These are phyloP conservation scores for Acanthiza pusilla DNA, from an alignment of 2,797 vertebrate genomes.

Conservation along the genomic window DNA sequence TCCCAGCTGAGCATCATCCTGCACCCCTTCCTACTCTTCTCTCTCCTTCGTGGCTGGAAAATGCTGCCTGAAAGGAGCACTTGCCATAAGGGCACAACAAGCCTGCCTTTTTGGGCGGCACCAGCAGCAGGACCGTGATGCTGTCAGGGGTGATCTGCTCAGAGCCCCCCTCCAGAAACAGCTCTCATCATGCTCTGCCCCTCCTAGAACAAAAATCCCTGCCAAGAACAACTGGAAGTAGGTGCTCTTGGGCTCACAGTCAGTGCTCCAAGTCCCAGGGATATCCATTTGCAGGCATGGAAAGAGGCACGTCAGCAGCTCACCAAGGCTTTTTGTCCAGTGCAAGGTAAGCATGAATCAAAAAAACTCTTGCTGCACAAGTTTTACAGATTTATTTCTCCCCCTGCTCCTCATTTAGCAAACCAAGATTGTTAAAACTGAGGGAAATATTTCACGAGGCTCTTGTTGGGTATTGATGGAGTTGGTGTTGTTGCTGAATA, in stretches of 20 bases:
- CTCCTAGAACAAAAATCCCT: neutral
- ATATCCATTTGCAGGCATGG: neutral
- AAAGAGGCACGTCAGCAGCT: neutral
- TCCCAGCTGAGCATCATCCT: neutral
- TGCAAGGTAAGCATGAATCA: conserved; percentile 1
- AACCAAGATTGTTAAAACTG: conserved; percentile 24
- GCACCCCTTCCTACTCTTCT: neutral
- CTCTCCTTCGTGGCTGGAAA: neutral
- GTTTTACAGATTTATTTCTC: conserved; percentile 27
- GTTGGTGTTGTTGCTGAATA: neutral
- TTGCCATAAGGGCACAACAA: neutral
- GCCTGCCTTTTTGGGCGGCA: accelerated
- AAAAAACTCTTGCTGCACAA: neutral
- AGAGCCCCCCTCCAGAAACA: neutral
- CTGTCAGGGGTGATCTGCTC: neutral
- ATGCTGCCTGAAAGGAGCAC: neutral
- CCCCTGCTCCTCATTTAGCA: conserved; percentile 27
- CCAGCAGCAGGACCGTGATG: neutral
- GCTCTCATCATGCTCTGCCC: neutral
- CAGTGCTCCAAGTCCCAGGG: neutral
- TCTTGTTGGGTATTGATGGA: neutral
- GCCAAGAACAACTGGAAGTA: neutral
- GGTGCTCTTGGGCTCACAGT: neutral
- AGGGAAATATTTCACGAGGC: neutral
- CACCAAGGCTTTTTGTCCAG: neutral